phyloP scores from a whole-genome alignment of 2,797 vertebrate species.

The Gobio occitaniae region DNA sequence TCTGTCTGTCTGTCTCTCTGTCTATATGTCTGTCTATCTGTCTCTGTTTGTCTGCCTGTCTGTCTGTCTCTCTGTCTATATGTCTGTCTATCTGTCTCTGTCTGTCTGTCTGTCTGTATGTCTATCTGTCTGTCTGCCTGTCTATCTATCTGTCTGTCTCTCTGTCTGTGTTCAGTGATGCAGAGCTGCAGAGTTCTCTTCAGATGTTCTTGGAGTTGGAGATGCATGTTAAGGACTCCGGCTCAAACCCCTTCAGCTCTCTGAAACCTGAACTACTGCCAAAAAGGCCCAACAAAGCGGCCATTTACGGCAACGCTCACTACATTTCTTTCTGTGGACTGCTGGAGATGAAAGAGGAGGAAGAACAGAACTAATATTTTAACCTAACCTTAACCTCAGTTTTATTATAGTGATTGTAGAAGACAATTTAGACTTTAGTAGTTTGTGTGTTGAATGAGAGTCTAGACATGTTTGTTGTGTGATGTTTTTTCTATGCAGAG shows the following conservation, averaged over 20 bases:
- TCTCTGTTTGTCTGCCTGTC: too few relatives aligned
- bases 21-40: too few relatives aligned
- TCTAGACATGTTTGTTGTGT: background rate
- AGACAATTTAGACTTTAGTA: background rate
- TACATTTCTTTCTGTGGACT: slow-evolving; percentile 85
- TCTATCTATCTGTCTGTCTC: background rate
- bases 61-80: too few relatives aligned
- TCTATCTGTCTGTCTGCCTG: background rate
- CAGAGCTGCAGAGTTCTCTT: slow-evolving; percentile 89
- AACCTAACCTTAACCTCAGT: background rate
- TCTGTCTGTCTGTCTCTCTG: too few relatives aligned
- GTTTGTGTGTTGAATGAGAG: background rate
- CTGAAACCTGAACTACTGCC: slow-evolving; percentile 86
- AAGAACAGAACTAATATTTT: slow-evolving; percentile 60
- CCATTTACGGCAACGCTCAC: slow-evolving; percentile 82
- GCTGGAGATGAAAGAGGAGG: slow-evolving; percentile 70
- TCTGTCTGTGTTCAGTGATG: slow-evolving; percentile 75
- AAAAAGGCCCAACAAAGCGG: slow-evolving; percentile 74
- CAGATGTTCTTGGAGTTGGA: slow-evolving; percentile 90
- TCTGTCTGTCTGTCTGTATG: too few relatives aligned
- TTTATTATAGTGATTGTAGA: background rate
- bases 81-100: too few relatives aligned
- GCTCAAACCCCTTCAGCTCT: slow-evolving; percentile 86
- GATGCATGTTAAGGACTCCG: slow-evolving; percentile 78
- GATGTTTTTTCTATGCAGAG: background rate